Evolutionary conservation across 92 coral and sea anemone genomes (phyloP).

Genomic region (Zoanthus sansibaricus): DNA sequence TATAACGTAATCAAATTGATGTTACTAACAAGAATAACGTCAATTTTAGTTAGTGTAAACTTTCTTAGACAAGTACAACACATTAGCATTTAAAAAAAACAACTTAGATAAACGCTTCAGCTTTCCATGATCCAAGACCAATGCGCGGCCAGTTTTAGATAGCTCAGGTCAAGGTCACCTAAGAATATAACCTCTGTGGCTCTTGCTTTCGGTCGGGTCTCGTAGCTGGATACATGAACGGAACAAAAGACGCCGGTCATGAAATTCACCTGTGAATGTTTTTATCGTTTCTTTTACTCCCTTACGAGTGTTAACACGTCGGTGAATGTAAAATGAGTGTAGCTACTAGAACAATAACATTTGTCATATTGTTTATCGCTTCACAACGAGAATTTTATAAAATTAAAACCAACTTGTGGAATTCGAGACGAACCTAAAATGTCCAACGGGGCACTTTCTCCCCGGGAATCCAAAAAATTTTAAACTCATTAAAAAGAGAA

Average conservation of each 20-base stretch:
- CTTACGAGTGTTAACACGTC: not conserved
- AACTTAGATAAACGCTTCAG: not conserved
- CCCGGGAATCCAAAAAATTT: not conserved
- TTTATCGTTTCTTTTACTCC: not conserved
- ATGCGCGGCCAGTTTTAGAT: not conserved
- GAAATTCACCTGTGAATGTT: not conserved
- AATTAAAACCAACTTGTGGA: not conserved
- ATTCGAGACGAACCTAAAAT: constrained; percentile 1
- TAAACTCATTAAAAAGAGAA: not conserved
- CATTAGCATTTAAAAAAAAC: constrained; percentile 48
- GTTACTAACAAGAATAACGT: not conserved
- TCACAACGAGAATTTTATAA: not conserved
- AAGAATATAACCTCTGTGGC: not conserved
- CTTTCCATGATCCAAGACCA: not conserved
- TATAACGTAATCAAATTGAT: not conserved
- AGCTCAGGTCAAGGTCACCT: constrained; percentile 26
- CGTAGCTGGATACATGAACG: not conserved
- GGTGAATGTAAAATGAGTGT: not conserved
- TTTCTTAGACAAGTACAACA: not conserved
- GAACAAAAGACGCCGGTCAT: not conserved
- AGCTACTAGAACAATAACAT: constrained; percentile 26
- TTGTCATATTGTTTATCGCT: constrained; percentile 11
- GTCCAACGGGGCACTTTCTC: constrained; percentile 1
- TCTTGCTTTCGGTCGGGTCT: not conserved
- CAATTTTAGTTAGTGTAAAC: constrained; percentile 2